Conservation (phyloP, 2,113 vertebrate species). For the Marmota monax region DNA sequence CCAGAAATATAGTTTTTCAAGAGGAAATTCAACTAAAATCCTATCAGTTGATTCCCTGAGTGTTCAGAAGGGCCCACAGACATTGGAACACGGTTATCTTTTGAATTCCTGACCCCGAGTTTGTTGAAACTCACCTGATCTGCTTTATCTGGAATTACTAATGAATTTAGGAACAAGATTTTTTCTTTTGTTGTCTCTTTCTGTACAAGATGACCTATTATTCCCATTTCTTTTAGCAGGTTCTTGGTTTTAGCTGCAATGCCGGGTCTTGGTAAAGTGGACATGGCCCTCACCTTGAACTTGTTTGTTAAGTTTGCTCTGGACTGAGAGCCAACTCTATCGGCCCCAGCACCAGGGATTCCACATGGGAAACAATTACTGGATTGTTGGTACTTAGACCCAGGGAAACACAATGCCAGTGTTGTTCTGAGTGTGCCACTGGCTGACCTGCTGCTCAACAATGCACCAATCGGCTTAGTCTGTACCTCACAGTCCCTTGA, state of each 20-base stretch:
- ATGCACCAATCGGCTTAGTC: not conserved
- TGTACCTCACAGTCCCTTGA: not conserved
- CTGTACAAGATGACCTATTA: constrained; percentile 36
- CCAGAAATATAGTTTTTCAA: constrained; percentile 84
- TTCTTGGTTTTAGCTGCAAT: not conserved
- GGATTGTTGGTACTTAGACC: constrained; percentile 37
- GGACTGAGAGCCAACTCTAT: constrained; percentile 29
- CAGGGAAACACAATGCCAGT: constrained; percentile 31
- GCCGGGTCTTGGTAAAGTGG: not conserved
- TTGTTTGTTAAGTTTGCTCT: constrained; percentile 47
- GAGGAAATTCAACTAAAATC: constrained; percentile 69
- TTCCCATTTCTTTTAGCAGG: not conserved
- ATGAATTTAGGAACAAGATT: constrained; percentile 64
- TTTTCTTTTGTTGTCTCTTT: constrained; percentile 61
- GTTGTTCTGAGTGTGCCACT: not conserved
- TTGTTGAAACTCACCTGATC: not conserved
- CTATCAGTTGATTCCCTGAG: constrained; percentile 62
- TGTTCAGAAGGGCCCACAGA: not conserved
- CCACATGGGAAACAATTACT: constrained; percentile 48
- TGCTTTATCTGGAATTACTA: constrained; percentile 53
- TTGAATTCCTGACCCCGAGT: not conserved
- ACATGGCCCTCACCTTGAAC: constrained; percentile 72
- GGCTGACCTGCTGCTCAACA: not conserved
- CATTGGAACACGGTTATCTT: not conserved
- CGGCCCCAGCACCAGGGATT: not conserved